These are phyloP conservation scores for Trichechus manatus DNA, from an alignment of 2,113 vertebrate genomes.

Conservation along the genomic window DNA sequence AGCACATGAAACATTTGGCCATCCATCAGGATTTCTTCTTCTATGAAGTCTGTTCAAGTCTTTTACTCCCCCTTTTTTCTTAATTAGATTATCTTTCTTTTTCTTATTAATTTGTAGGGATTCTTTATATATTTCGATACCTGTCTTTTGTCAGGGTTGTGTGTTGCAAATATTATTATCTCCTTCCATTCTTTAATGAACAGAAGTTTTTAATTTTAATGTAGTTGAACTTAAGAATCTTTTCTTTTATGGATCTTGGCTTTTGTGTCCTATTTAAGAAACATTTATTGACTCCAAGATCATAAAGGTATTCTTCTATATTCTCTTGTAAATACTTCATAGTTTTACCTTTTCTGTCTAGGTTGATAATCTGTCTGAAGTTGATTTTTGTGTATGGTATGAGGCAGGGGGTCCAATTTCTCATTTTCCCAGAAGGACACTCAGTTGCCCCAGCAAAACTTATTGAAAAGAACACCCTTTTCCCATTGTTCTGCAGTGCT, in stretches of 20 bases:
- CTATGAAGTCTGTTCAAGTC: background rate
- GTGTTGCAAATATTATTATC: conserved; percentile 15
- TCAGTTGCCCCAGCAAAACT: background rate
- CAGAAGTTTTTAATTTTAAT: conserved; percentile 31
- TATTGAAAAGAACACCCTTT: background rate
- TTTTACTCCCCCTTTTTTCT: background rate
- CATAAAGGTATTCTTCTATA: background rate
- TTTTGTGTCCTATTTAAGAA: background rate
- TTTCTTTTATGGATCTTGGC: background rate
- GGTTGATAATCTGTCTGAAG: too few species aligned
- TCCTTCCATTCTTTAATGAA: conserved; percentile 5
- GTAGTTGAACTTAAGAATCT: conserved; percentile 11
- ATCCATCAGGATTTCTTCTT: background rate
- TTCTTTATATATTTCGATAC: background rate
- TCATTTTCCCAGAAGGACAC: background rate
- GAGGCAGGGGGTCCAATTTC: background rate
- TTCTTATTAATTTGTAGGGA: background rate
- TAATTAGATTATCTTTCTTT: background rate
- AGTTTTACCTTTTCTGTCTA: too few species aligned
- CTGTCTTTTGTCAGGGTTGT: background rate
- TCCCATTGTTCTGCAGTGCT: background rate
- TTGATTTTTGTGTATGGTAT: too few species aligned
- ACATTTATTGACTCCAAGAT: background rate
- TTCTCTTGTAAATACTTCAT: background rate
- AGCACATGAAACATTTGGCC: background rate